Evolutionary conservation across 2,113 vertebrate species (phyloP).

Genomic region (Dromaius novaehollandiae): DNA sequence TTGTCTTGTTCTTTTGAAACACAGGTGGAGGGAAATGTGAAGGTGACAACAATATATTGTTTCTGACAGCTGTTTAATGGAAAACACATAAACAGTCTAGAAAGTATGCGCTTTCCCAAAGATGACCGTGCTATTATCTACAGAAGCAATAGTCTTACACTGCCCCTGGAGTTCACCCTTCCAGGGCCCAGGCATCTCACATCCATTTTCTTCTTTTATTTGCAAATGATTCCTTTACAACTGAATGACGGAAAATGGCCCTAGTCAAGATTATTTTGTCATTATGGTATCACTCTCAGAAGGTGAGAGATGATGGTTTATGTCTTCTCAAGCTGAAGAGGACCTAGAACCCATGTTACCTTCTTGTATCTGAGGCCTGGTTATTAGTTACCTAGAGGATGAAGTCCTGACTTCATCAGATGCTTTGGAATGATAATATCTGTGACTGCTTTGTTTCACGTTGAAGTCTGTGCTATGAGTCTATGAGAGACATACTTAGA

Average conservation of each 20-base stretch:
- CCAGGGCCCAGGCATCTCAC: not conserved
- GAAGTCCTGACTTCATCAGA: not conserved
- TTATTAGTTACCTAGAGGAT: not conserved
- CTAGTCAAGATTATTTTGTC: not conserved
- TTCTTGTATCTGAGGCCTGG: not conserved
- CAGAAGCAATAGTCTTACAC: not conserved
- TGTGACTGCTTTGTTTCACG: not conserved
- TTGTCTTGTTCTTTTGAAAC: not conserved
- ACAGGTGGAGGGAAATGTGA: not conserved
- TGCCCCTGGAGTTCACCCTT: not conserved
- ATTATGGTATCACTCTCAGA: not conserved
- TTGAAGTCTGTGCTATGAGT: not conserved
- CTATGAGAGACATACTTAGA: not conserved
- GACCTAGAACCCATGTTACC: not conserved
- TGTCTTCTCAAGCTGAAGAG: not conserved
- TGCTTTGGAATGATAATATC: not conserved
- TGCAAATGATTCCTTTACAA: not conserved
- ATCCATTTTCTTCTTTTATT: not conserved
- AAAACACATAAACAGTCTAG: constrained; percentile 4
- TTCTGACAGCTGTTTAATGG: constrained; percentile 24
- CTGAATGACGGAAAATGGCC: not conserved
- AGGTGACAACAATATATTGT: not conserved
- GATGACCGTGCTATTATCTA: not conserved
- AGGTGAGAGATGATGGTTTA: not conserved
- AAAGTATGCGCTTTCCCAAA: not conserved